phyloP scores from a whole-genome alignment of 2,888 invertebrate genomes.

The Drosophila phalerata region DNA sequence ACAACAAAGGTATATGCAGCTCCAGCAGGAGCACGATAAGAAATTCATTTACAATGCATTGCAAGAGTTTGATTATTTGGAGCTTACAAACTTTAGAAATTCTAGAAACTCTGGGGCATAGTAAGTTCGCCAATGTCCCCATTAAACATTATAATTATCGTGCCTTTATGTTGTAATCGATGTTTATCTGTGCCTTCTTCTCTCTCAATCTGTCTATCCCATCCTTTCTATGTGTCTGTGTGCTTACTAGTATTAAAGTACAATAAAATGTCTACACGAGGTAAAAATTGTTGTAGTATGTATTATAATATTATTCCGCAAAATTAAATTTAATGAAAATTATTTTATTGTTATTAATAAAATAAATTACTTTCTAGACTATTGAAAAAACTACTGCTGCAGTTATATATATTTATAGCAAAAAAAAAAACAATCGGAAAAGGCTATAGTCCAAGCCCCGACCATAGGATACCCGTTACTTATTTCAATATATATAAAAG shows the following conservation, averaged over 20 bases:
- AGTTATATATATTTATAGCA: too few relatives aligned
- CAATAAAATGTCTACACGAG: too few relatives aligned
- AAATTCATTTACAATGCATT: slow-evolving; percentile 77
- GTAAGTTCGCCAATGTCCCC: slow-evolving; percentile 67
- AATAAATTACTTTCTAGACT: too few relatives aligned
- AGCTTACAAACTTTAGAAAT: slow-evolving; percentile 63
- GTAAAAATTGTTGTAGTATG: too few relatives aligned
- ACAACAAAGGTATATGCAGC: slow-evolving; percentile 78
- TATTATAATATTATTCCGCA: too few relatives aligned
- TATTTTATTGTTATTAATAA: too few relatives aligned
- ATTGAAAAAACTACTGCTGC: too few relatives aligned
- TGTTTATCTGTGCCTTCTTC: slow-evolving; percentile 36
- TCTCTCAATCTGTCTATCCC: slow-evolving; percentile 4
- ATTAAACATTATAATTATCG: slow-evolving; percentile 55
- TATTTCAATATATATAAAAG: too few relatives aligned
- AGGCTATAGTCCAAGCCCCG: too few relatives aligned
- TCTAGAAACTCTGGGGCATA: slow-evolving; percentile 68
- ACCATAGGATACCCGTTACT: too few relatives aligned
- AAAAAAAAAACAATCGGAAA: too few relatives aligned
- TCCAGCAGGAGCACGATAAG: slow-evolving; percentile 75
- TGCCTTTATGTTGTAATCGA: slow-evolving; percentile 61
- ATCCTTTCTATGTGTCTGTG: slow-evolving; percentile 12
- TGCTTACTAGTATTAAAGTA: slow-evolving; percentile 2
- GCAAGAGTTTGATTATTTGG: slow-evolving; percentile 75
- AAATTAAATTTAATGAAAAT: too few relatives aligned